Percentiles rank a stretch among this genome's conserved stretches.
Evolutionary conservation across 2,888 invertebrate genomes (phyloP).

Genomic region (Halocaridina rubra): DNA sequence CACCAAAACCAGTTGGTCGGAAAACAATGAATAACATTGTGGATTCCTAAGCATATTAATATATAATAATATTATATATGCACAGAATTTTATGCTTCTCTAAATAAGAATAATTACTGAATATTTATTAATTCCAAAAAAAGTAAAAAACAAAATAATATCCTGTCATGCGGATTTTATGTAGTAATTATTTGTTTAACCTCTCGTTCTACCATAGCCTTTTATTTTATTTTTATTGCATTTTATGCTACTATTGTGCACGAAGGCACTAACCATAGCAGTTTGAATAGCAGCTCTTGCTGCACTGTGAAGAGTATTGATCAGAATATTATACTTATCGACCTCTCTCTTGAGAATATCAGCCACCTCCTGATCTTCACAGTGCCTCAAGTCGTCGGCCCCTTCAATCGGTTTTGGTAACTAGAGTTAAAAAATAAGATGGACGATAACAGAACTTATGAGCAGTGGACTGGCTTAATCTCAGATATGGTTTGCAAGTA

Average conservation of each 20-base stretch:
- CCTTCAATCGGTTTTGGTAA: conserved; percentile 11
- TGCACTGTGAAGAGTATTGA: background rate
- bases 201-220: background rate
- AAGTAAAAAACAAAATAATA: too few relatives aligned
- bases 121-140: too few relatives aligned
- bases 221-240: background rate
- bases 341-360: conserved; percentile 26
- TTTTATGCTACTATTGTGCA: background rate
- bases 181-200: too few relatives aligned
- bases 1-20: too few relatives aligned
- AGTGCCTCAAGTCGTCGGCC: background rate
- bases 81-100: background rate
- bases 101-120: too few relatives aligned
- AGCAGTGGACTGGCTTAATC: too few relatives aligned
- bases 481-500: too few relatives aligned
- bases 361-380: conserved; percentile 29
- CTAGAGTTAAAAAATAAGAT: too few relatives aligned
- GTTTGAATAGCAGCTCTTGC: conserved; percentile 18
- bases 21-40: too few relatives aligned
- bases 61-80: background rate
- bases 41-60: background rate
- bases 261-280: background rate
- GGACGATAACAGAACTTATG: too few relatives aligned
- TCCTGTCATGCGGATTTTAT: too few relatives aligned
- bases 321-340: background rate